Conservation (phyloP, 2,888 invertebrate species). For the Bugulina stolonifera region DNA sequence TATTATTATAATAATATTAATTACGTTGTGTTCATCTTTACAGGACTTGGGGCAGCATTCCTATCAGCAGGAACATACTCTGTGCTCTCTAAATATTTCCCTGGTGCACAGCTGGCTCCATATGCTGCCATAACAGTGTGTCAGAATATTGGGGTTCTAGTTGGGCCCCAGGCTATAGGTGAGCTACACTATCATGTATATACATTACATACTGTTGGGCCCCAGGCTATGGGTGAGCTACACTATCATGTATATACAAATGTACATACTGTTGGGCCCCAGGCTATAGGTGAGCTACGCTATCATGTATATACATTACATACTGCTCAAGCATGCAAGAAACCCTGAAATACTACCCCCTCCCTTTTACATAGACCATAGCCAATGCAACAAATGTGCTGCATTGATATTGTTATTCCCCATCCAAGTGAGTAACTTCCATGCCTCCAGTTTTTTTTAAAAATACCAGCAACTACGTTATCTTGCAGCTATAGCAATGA, state of each 20-base stretch:
- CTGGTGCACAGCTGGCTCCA: constrained; percentile 3
- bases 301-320: too few species aligned
- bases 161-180: neutral
- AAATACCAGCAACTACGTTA: too few species aligned
- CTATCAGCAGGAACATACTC: constrained; percentile 3
- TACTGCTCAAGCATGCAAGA: too few species aligned
- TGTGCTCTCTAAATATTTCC: neutral
- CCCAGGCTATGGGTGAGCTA: neutral
- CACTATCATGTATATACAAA: neutral
- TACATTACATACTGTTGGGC: neutral
- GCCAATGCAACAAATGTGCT: too few species aligned
- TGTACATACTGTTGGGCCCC: neutral
- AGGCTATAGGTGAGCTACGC: neutral
- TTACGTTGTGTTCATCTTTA: too few species aligned
- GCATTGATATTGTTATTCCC: too few species aligned
- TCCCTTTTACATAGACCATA: too few species aligned
- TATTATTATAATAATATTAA: too few species aligned
- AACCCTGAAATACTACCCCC: too few species aligned
- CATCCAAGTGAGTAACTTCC: too few species aligned
- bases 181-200: neutral
- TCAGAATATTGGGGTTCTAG: constrained; percentile 18
- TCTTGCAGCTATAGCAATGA: neutral
- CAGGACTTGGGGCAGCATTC: constrained; percentile 14
- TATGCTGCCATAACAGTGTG: constrained; percentile 16
- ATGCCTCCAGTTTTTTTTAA: too few species aligned